Base-by-base conservation (phyloP, 1,140 invertebrate genomes). In the Batillaria attramentaria region DNA sequence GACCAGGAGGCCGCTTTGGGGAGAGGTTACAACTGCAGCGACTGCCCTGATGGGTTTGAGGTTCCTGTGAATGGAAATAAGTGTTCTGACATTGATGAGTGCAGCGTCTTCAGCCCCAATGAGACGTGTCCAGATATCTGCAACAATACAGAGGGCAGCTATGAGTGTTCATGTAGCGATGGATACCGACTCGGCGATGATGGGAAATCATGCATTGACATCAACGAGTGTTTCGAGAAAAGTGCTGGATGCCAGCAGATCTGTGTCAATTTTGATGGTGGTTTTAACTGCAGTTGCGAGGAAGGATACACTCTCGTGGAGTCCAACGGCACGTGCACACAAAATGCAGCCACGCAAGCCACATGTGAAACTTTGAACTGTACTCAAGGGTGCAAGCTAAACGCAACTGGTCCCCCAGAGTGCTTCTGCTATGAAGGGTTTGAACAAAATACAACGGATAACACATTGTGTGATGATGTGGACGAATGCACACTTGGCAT, bases 211-310 rank as follows among this genome's bases (percentile, higher is more conserved):
- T 62, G 57, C 79, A 13, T 37, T 84, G 89, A 91, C 76, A 74
- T 88, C 13, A 87, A 91, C 77, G 90, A 91, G 78, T 91, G 90
- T 70, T 39, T 81, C 24, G 74, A 78, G 10, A 78, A 84, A 33
- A 91, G 89, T 77, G 89, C 87, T 13, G 84, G 85, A 0, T 91
- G 90, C 81, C 80, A 85, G 78, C 90, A 92, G 46, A 77, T 85
- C 0, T 88, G 87, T 73, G 57, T 81, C 1, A 88, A 88, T 75
- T 80, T 78, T 1, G 16, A 60, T 2, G 86, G 85, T 6, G 81
- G 81, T 3, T 85, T 81, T 65, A 41, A 75, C 50, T 88, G 87
- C 70, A 37, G 69, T 0, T 88, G 87, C 81, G 28, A 57, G 24
- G 3, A 13, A 5, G 80, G 78, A 1, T 82, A 69, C 66, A 31